Evolutionary conservation across 2,113 vertebrate genomes (phyloP).

Genomic region (Chrysemys picta): DNA sequence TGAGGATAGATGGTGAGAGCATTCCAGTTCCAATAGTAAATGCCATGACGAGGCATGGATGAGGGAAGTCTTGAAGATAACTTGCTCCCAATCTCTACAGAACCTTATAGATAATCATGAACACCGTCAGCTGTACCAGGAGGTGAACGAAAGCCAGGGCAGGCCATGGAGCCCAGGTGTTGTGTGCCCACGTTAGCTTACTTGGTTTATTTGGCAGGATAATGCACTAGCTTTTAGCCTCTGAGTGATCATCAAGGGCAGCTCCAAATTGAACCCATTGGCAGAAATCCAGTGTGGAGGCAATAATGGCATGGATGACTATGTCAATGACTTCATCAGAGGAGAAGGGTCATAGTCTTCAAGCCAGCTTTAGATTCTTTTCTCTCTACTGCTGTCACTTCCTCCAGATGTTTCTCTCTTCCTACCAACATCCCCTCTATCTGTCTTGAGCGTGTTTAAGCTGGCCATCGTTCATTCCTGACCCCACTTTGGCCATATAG

Average conservation of each 20-base stretch:
- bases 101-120: not conserved
- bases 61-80: not conserved
- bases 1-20: not conserved
- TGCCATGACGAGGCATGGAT: not conserved
- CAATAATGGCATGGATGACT: not conserved
- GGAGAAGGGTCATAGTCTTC: not conserved
- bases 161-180: not conserved
- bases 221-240: not conserved
- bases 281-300: conserved; percentile 1
- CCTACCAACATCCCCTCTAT: not conserved
- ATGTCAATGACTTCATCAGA: not conserved
- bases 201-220: not conserved
- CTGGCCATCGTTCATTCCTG: not conserved
- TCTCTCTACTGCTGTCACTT: not conserved
- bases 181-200: rapidly evolving
- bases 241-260: not conserved
- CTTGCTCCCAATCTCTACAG: not conserved
- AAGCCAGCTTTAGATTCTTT: conserved; percentile 26
- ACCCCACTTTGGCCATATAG: not conserved
- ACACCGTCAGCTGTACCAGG: not conserved
- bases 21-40: not conserved
- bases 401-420: not conserved
- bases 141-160: not conserved
- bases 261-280: not conserved
- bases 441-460: not conserved